A percentile compares a stretch with the other conserved stretches of the same genome.
phyloP scores from a whole-genome alignment of 2,113 vertebrate species.

The Sus scrofa region T2T-Sscrofa CM000820.6:141395501-141396000 shows the following conservation, averaged over 20 bases:
- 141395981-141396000: background rate
- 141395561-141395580: too few species aligned
- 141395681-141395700: accelerated
- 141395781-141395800: background rate
- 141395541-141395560: background rate
- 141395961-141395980: background rate
- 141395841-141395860: background rate
- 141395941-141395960: background rate
- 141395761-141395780: background rate
- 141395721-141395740: background rate
- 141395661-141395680: background rate
- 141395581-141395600: too few species aligned
- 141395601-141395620: too few species aligned
- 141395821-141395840: background rate
- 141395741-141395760: background rate
- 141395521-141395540: background rate
- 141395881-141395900: background rate
- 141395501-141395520: background rate
- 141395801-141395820: background rate
- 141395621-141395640: too few species aligned
- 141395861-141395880: background rate
- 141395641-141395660: too few species aligned
- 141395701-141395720: background rate
- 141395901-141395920: background rate
- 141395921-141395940: background rate